These are phyloP conservation scores for Lochmaea crataegi DNA, from an alignment of 2,888 invertebrate genomes.

Conservation along the genomic window DNA sequence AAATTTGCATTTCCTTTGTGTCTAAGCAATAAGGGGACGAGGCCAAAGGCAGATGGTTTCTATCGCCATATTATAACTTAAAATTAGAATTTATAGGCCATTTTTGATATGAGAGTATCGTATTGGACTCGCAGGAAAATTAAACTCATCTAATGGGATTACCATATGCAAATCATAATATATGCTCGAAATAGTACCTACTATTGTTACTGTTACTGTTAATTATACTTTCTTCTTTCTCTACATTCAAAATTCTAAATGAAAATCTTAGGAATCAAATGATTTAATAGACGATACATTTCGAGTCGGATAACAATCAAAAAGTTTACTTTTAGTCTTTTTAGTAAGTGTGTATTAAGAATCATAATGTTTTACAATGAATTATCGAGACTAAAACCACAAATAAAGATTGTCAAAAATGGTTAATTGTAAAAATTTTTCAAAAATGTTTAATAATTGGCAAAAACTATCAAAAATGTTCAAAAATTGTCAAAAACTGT, in stretches of 20 bases:
- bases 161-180: slow-evolving; percentile 9
- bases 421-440: too few relatives aligned
- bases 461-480: too few relatives aligned
- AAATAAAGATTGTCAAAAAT: too few relatives aligned
- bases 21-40: slow-evolving; percentile 22
- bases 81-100: slow-evolving; percentile 47
- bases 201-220: too few relatives aligned
- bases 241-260: neutral
- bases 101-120: slow-evolving; percentile 10
- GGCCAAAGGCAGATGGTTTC: slow-evolving; percentile 52
- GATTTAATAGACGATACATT: too few relatives aligned
- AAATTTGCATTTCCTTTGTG: slow-evolving; percentile 57
- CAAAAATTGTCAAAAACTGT: too few relatives aligned
- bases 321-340: too few relatives aligned
- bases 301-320: too few relatives aligned
- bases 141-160: slow-evolving; percentile 16
- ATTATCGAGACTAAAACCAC: too few relatives aligned
- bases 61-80: slow-evolving; percentile 14
- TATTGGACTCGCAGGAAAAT: neutral
- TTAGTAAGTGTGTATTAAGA: too few relatives aligned
- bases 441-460: too few relatives aligned
- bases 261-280: neutral
- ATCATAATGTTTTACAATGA: too few relatives aligned
- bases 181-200: neutral
- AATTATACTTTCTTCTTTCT: neutral